Evolutionary conservation across 2,888 invertebrate genomes (phyloP).

Genomic region (Himalopsyche tibetana): DNA sequence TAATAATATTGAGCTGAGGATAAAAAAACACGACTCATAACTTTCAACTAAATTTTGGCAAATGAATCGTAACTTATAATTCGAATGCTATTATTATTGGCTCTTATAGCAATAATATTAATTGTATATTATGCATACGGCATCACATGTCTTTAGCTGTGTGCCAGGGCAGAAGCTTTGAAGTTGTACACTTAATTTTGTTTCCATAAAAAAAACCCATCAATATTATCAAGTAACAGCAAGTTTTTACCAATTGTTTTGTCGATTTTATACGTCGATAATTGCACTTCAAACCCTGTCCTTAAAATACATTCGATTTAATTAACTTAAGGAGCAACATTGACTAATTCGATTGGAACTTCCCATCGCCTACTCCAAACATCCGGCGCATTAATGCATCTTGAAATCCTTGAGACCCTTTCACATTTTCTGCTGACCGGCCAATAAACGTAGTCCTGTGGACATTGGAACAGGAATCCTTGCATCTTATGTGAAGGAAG

Average conservation of each 20-base stretch:
- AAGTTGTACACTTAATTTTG: too few relatives aligned
- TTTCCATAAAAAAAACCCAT: too few relatives aligned
- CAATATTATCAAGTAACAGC: too few relatives aligned
- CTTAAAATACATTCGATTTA: background rate
- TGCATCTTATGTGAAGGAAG: slow-evolving; percentile 75
- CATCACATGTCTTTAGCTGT: too few relatives aligned
- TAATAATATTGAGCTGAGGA: background rate
- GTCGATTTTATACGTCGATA: background rate
- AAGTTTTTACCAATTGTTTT: too few relatives aligned
- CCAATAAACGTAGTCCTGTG: slow-evolving; percentile 86
- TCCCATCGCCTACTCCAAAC: slow-evolving; percentile 76
- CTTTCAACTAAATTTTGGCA: background rate
- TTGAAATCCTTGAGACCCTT: slow-evolving; percentile 78
- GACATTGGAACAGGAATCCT: slow-evolving; percentile 87
- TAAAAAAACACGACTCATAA: background rate
- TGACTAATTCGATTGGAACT: slow-evolving; percentile 77
- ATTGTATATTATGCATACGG: background rate
- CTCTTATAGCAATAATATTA: background rate
- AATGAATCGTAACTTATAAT: background rate
- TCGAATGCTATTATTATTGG: too few relatives aligned
- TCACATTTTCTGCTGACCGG: slow-evolving; percentile 87
- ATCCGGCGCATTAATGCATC: slow-evolving; percentile 76
- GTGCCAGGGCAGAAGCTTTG: too few relatives aligned
- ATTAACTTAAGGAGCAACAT: slow-evolving; percentile 72
- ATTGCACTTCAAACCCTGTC: background rate